Percentiles rank a stretch among this genome's conserved stretches.
Conservation (phyloP, 2,797 vertebrate species). For the Amazonetta brasiliensis region DNA sequence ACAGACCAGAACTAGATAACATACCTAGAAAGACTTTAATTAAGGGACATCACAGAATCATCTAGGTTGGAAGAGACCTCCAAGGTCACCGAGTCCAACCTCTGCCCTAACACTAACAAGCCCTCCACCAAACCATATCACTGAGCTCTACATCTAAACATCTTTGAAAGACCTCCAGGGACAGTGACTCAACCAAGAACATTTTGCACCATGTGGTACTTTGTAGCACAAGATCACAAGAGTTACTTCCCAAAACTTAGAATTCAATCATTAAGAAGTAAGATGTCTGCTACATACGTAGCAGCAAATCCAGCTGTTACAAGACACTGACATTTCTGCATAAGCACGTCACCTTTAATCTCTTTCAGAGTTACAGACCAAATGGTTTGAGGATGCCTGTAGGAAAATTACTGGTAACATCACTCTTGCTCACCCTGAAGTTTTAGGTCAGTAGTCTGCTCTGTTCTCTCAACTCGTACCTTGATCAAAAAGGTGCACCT, state of each 20-base stretch:
- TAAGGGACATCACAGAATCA: neutral
- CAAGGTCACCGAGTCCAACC: no score
- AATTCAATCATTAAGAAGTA: neutral
- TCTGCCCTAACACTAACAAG: no score
- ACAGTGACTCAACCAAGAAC: neutral
- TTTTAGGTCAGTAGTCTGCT: neutral
- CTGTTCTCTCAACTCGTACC: neutral
- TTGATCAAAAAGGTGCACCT: neutral
- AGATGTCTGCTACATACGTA: neutral
- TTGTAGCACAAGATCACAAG: neutral
- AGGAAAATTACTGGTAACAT: neutral
- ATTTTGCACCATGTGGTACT: fast-evolving
- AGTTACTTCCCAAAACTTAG: neutral
- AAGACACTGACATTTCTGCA: neutral
- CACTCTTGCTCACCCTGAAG: neutral
- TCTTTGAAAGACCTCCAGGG: no score
- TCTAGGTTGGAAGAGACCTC: no score
- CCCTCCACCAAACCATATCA: no score
- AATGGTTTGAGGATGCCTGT: neutral
- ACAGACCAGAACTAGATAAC: neutral
- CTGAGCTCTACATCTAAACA: no score
- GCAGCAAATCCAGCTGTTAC: neutral
- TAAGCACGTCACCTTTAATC: neutral
- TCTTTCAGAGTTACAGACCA: neutral
- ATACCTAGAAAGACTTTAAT: neutral